phyloP scores from a whole-genome alignment of 1,140 invertebrate genomes.

The Pristionchus pacificus region DNA sequence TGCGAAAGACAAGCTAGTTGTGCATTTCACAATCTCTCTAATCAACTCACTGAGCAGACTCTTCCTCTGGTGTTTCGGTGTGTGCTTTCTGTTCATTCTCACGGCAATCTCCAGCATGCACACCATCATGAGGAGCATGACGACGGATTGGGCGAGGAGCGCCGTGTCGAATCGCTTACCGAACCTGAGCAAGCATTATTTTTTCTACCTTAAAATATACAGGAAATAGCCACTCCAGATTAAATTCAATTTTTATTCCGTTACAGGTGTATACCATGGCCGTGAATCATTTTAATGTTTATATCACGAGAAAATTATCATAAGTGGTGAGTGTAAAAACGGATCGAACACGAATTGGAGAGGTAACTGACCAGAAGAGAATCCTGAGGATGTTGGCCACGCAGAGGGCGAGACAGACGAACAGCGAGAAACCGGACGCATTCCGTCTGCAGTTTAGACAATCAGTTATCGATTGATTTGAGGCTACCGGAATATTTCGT shows the following conservation, averaged over 20 bases:
- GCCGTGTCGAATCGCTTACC: slow-evolving; percentile 91
- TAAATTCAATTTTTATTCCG: too few species aligned
- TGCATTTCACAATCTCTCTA: background rate
- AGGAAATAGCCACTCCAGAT: too few species aligned
- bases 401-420: slow-evolving; percentile 87
- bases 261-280: too few species aligned
- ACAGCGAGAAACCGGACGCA: slow-evolving; percentile 81
- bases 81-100: slow-evolving; percentile 64
- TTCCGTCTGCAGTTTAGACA: slow-evolving; percentile 79
- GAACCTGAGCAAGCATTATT: slow-evolving; percentile 84
- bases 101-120: slow-evolving; percentile 89
- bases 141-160: slow-evolving; percentile 86
- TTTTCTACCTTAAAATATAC: too few species aligned
- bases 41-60: slow-evolving; percentile 51
- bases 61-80: slow-evolving; percentile 43
- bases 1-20: too few species aligned
- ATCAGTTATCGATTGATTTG: slow-evolving; percentile 82
- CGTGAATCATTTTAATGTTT: too few species aligned
- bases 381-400: slow-evolving; percentile 93
- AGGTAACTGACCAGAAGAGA: slow-evolving; percentile 88
- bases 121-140: slow-evolving; percentile 92
- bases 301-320: too few species aligned
- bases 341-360: too few species aligned
- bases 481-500: background rate
- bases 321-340: too few species aligned